These are phyloP conservation scores for Mylabris phalerata DNA, from an alignment of 1,140 invertebrate species.

Conservation along the genomic window DNA sequence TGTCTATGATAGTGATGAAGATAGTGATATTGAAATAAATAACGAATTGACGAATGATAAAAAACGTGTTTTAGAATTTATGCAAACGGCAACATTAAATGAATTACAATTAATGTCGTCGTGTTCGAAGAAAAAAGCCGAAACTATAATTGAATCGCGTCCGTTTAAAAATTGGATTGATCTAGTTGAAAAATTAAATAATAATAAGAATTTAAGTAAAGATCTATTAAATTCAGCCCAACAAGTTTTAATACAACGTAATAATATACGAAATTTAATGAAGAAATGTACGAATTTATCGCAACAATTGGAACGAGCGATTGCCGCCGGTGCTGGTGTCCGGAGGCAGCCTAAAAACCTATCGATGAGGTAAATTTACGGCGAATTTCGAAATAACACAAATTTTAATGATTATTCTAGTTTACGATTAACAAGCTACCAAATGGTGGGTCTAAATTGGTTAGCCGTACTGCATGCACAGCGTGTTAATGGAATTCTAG, in stretches of 20 bases:
- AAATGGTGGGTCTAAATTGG: conserved; percentile 93
- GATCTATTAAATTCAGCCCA: conserved; percentile 68
- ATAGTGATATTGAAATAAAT: conserved; percentile 65
- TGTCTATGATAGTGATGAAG: conserved; percentile 52
- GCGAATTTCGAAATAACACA: not conserved
- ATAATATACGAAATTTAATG: conserved; percentile 63
- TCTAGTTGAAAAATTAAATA: conserved; percentile 64
- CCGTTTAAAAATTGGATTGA: conserved; percentile 69
- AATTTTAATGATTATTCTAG: conserved; percentile 43
- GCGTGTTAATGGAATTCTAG: conserved; percentile 88
- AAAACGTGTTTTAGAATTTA: conserved; percentile 67
- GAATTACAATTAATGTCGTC: conserved; percentile 62
- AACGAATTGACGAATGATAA: conserved; percentile 61
- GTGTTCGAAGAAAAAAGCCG: conserved; percentile 67
- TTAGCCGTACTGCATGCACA: conserved; percentile 82
- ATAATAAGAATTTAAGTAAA: conserved; percentile 57
- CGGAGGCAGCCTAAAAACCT: conserved; percentile 59
- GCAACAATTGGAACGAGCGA: conserved; percentile 61
- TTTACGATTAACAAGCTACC: conserved; percentile 75
- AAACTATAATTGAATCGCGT: conserved; percentile 56
- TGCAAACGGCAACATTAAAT: conserved; percentile 56
- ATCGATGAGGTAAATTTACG: conserved; percentile 44
- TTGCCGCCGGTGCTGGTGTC: conserved; percentile 62
- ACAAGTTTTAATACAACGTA: conserved; percentile 60
- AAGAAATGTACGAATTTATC: conserved; percentile 68